Conservation (phyloP, 2,888 invertebrate genomes). For the Tethea ocularis region DNA sequence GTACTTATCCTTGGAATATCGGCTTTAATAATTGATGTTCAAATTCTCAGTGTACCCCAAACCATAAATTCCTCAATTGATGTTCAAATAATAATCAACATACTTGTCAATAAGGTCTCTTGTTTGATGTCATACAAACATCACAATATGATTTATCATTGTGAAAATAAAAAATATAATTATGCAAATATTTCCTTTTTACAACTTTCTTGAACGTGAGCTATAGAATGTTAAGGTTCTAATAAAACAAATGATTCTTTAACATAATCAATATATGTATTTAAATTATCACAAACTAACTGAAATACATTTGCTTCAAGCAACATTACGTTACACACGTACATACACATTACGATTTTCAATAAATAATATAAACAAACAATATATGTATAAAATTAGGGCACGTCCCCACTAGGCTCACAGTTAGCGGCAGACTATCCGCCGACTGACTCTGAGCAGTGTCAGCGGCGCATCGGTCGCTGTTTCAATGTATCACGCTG, state of each 20-base stretch:
- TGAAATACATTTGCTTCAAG: constrained; percentile 7
- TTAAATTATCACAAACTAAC: constrained; percentile 5
- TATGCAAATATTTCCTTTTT: not conserved
- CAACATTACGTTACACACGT: not conserved
- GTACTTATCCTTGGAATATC: not conserved
- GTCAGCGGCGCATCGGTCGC: no score
- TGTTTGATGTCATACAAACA: constrained; percentile 8
- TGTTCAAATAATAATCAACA: constrained; percentile 6
- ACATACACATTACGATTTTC: not conserved
- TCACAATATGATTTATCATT: constrained; percentile 17
- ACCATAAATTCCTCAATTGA: not conserved
- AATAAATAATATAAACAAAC: constrained; percentile 9
- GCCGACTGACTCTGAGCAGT: no score
- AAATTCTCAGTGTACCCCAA: not conserved
- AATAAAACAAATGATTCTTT: not conserved
- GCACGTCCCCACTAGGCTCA: no score
- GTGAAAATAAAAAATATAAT: constrained; percentile 30
- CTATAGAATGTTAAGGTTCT: not conserved
- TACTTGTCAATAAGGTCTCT: constrained; percentile 6
- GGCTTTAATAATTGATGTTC: not conserved
- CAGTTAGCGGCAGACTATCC: no score
- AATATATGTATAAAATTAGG: not conserved
- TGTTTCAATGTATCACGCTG: no score
- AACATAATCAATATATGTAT: constrained; percentile 1
- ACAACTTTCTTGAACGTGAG: not conserved